These are phyloP conservation scores for Callyntrura sp. DNA, from an alignment of 2,888 invertebrate genomes.

Conservation along the genomic window DNA sequence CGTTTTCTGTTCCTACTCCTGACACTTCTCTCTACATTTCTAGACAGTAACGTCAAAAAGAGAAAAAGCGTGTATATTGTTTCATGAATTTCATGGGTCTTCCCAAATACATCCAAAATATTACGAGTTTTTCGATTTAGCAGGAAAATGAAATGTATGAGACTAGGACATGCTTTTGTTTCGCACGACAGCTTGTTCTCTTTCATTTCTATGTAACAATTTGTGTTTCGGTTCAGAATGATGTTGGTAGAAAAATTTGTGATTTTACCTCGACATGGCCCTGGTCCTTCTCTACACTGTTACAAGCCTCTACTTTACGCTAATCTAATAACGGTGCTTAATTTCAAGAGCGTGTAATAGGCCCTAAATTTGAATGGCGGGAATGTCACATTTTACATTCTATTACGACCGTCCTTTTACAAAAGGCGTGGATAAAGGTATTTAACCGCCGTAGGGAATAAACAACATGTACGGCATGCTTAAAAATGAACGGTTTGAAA, in stretches of 20 bases:
- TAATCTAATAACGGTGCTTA: not conserved
- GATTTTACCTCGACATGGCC: not conserved
- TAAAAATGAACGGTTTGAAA: no score
- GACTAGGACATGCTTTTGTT: not conserved
- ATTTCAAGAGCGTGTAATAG: constrained; percentile 15
- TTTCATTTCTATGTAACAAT: constrained; percentile 41
- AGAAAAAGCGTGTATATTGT: not conserved
- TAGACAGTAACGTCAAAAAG: no score
- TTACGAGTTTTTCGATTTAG: constrained; percentile 9
- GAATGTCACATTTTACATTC: constrained; percentile 33
- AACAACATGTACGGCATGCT: no score
- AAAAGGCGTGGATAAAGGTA: no score
- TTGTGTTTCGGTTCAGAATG: constrained; percentile 25
- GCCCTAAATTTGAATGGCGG: not conserved
- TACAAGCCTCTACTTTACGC: not conserved
- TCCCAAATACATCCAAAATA: not conserved
- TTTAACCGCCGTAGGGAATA: no score
- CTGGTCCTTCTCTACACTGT: not conserved
- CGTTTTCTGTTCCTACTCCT: not conserved
- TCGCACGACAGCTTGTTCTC: constrained; percentile 12
- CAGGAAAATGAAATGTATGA: constrained; percentile 19
- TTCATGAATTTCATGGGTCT: not conserved
- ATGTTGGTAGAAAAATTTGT: not conserved
- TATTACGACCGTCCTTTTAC: constrained; percentile 16
- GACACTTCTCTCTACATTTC: not conserved